These are phyloP conservation scores for Xiphophorus couchianus DNA, from an alignment of 2,113 vertebrate species.

Conservation along the genomic window DNA sequence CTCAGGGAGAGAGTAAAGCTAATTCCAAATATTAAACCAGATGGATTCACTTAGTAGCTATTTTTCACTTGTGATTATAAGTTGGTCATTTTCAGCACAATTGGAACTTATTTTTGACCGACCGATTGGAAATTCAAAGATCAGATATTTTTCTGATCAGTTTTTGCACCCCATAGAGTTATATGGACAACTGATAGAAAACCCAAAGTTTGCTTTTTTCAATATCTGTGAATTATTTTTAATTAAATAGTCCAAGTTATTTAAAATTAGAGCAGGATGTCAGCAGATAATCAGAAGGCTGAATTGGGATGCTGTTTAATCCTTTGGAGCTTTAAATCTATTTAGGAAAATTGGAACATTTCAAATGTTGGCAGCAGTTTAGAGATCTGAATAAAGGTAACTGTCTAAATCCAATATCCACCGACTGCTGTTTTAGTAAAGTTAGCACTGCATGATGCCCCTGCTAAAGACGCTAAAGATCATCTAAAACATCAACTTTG, in stretches of 20 bases:
- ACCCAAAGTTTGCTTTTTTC: background rate
- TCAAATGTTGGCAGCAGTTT: background rate
- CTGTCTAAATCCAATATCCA: background rate
- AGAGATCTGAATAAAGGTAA: background rate
- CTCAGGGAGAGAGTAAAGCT: background rate
- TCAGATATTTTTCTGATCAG: background rate
- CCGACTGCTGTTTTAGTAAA: background rate
- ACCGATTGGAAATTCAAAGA: background rate
- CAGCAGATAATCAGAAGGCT: too few relatives aligned
- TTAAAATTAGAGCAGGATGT: too few relatives aligned
- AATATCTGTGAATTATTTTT: background rate
- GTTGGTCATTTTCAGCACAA: background rate
- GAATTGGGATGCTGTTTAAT: too few relatives aligned
- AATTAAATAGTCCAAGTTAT: too few relatives aligned
- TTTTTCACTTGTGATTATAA: background rate
- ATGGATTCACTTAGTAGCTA: background rate
- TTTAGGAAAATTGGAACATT: too few relatives aligned
- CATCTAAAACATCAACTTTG: background rate
- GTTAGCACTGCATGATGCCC: too few relatives aligned
- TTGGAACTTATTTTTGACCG: background rate
- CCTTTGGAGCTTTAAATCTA: too few relatives aligned
- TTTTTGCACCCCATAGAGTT: background rate
- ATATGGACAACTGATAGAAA: background rate
- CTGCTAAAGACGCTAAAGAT: background rate
- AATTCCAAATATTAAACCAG: background rate